Evolutionary conservation across 2,888 invertebrate genomes (phyloP), one percentile per base, ranked within the genome.

Genomic region (Pherbina coryleti): DNA sequence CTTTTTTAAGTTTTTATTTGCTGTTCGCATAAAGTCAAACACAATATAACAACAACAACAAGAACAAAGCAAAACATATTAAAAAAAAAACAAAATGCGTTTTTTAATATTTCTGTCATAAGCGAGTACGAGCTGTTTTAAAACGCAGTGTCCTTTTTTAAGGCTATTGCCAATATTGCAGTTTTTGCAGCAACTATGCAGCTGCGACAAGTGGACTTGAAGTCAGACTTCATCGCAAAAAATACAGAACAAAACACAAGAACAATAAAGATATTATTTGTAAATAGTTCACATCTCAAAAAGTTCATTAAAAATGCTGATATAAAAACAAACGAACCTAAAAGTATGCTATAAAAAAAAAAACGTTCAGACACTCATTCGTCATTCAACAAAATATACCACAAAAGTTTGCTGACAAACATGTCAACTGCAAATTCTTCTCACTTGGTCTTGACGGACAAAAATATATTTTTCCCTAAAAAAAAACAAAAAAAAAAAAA

Each of bases 1-100:
- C 79, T 80, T 79, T 80, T 79, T 79, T 77, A 79, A 81, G 77
- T 75, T 79, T 79, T 77, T 78, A 75, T 78, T 77, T 73, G 67
- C 72, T 69, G 49, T 74, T 70, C 67, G 60, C 55, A 66, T 22
- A 44, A 28, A 44, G 8, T 19, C 76, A 60, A 69, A 74, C 55
- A 67, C 17, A 34, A 55, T 31, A 17, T 14, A 37, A 67, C 67
- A 22, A 34, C 25, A 57, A 22, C 37, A 34, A 53, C 31, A 60
- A 51, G 14, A 37, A 25, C 19, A 31, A 31, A 34, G 49, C 77
- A 51, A 75, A 53, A 55, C 14, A 25, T 72, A 53, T 60, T 67
- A 71, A 71, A 70, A 77, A 77, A 72, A 57, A 67, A 67, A 78
- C 76, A 78, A 79, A 81, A 79, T 80, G 76, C 79, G 79, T 79